Base-by-base conservation (phyloP, 2,888 invertebrate genomes). In the Caenorhabditis afra region DNA sequence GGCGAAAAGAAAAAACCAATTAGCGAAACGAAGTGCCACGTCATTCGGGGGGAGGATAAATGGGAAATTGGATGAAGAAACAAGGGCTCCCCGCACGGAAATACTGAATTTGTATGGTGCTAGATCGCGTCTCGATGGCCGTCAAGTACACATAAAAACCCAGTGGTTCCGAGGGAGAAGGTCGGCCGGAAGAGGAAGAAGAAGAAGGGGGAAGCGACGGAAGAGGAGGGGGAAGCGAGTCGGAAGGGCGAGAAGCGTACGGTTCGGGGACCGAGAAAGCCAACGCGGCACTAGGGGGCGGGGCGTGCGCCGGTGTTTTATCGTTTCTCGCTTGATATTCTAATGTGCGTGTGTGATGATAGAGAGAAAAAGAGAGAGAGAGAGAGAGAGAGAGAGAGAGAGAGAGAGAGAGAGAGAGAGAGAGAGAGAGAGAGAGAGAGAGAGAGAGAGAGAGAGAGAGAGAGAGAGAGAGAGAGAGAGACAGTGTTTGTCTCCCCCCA, bases 41-140 rank as follows among this genome's bases (percentile, higher is more conserved):
- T 23, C 52, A 52, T 52, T 35, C 8, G 29, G n/a, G 35, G 20
- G n/a, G 39, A 11, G 14, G 44, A 44, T 14, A n/a, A 3, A 11
- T 14, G 22, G 7, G 29, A 49, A 35, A 61, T 16, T 16, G 10
- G 12, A 47, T 23, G 20, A 59, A 41, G 12, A 39, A 20, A 39
- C 1, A 14, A 16, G 18, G 52, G 65, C 65, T 66, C 65, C 52
- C 59, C 3, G 14, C 47, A 29, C 65, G 77, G 66, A 73, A 80
- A 66, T 59, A 59, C 79, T 80, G 79, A 80, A 80, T 80, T 80
- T 71, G 76, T 80, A 80, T 80, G 79, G 79, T 80, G 79, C 79
- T 80, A 80, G 79, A 80, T 64, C 70, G 64, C 37, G 55, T 39
- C 64, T 67, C 47, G 29, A 7, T 18, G 41, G 59, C 75, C 57